Evolutionary conservation across 2,888 invertebrate genomes (phyloP), one percentile per base, ranked within the genome.

Genomic region (Spilosoma lubricipeda): DNA sequence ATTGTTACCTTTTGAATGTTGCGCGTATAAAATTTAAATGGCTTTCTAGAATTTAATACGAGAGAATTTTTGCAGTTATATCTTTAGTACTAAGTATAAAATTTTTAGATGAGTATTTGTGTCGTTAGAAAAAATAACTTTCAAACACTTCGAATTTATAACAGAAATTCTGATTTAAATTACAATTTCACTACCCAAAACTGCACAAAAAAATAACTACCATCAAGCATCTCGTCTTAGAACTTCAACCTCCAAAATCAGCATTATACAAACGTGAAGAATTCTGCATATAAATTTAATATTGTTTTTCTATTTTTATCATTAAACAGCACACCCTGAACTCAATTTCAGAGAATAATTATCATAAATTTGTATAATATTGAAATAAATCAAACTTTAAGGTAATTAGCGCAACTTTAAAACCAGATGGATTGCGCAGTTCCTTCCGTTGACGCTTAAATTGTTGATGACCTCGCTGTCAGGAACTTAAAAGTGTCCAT

Each of bases 1-100:
- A 72, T 70, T 72, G 66, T 66, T 66, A 70, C 48, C 45, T 72
- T 69, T 59, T 66, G 23, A 33, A 59, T 33, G 23, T 23, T 45
- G 13, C 45, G 70, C 33, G 59, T 59, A 3, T 39, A 39, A 59
- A 63, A 59, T 75, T 70, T 56, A 48, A 72, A 72, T 20, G 4
- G 42, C 11, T 64, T 71, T 23, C 30, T 30, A 52, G 5, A 23
- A 23, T 69, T 67, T 67, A 45, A 18, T 67, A 42, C 27, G 8
- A 27, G 18, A 45, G 27, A 67, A 13, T 8, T 45, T 67, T 18
- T 30, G 27, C 3, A 63, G 8, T 30, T 1, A 30, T 63, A 18
- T 18, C 8, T 18, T 15, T 30, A 27, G 5, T 59, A 27, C 59
- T 27, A 30, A 59, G 13, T 59, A 15, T 59, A 30, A 15, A 59